Percentiles rank a stretch among this genome's conserved stretches.
phyloP scores from a whole-genome alignment of 1,140 invertebrate genomes.

The Scaptomyza hsui region DNA sequence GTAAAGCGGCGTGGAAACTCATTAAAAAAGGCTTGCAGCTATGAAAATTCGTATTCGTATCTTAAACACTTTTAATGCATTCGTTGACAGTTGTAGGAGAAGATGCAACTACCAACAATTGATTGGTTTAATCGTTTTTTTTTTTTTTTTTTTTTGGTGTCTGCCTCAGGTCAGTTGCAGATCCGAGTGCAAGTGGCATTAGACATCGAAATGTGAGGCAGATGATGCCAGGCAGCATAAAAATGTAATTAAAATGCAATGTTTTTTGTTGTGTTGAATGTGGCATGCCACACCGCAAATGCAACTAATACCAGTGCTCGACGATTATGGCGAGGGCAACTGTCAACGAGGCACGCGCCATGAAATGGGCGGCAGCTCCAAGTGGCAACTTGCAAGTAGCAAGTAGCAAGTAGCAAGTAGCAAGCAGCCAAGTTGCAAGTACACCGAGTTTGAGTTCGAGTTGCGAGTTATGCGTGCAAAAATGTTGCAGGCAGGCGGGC shows the following conservation, averaged over 20 bases:
- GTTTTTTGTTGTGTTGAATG: slow-evolving; percentile 4
- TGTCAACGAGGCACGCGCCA: slow-evolving; percentile 44
- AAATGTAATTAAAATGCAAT: slow-evolving; percentile 45
- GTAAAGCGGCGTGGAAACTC: slow-evolving; percentile 9
- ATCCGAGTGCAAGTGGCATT: slow-evolving; percentile 37
- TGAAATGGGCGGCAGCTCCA: slow-evolving; percentile 25
- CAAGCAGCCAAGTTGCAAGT: neutral
- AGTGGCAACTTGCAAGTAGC: neutral
- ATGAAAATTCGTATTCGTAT: slow-evolving; percentile 9
- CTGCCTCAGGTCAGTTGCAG: slow-evolving; percentile 2
- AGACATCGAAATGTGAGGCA: slow-evolving; percentile 34
- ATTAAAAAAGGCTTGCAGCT: slow-evolving; percentile 24
- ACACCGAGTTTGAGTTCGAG: slow-evolving; percentile 14
- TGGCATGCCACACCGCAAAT: slow-evolving; percentile 24
- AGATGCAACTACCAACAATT: slow-evolving; percentile 17
- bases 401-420: slow-evolving; percentile 16
- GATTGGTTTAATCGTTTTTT: slow-evolving; percentile 54
- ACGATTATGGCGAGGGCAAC: slow-evolving; percentile 43
- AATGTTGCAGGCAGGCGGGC: slow-evolving; percentile 39
- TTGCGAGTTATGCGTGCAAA: slow-evolving; percentile 57
- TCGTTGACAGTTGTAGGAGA: slow-evolving; percentile 33
- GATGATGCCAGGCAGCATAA: slow-evolving; percentile 17
- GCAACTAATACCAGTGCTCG: slow-evolving; percentile 23
- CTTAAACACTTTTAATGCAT: slow-evolving; percentile 34
- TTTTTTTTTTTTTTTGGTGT: slow-evolving; percentile 6